Percentiles rank a stretch among this genome's conserved stretches.
Evolutionary conservation across 2,113 vertebrate species (phyloP).

Genomic region (Genyomyrus donnyi): DNA sequence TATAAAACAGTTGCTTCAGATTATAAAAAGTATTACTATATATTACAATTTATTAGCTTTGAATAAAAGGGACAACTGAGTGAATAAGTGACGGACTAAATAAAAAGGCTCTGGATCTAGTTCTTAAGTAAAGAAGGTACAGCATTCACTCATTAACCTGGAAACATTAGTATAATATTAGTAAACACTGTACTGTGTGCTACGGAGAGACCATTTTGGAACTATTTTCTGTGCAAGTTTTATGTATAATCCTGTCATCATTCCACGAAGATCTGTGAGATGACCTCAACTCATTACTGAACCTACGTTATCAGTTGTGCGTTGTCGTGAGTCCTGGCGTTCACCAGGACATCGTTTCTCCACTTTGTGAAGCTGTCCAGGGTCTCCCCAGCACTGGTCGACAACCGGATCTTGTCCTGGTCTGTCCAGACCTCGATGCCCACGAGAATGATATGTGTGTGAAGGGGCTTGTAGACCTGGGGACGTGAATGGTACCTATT

Average conservation of each 20-base stretch:
- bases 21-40: background rate
- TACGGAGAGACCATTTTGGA: no score
- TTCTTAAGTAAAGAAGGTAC: background rate
- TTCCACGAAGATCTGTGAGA: background rate
- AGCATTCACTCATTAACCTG: no score
- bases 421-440: conserved; percentile 65
- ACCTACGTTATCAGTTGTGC: conserved; percentile 68
- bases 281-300: background rate
- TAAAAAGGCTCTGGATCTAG: background rate
- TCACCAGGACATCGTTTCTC: conserved; percentile 37
- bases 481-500: background rate
- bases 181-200: no score
- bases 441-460: conserved; percentile 49
- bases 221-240: no score
- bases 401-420: conserved; percentile 47
- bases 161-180: no score
- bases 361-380: conserved; percentile 56
- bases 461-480: conserved; percentile 61
- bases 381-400: background rate
- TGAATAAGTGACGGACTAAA: background rate
- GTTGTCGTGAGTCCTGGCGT: conserved; percentile 53
- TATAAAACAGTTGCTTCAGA: background rate
- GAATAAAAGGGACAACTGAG: background rate
- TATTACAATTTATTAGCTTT: background rate
- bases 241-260: no score